Percentiles rank a stretch among this genome's conserved stretches.
Conservation (phyloP, 2,888 invertebrate species). For the Ferdinandea cuprea region DNA sequence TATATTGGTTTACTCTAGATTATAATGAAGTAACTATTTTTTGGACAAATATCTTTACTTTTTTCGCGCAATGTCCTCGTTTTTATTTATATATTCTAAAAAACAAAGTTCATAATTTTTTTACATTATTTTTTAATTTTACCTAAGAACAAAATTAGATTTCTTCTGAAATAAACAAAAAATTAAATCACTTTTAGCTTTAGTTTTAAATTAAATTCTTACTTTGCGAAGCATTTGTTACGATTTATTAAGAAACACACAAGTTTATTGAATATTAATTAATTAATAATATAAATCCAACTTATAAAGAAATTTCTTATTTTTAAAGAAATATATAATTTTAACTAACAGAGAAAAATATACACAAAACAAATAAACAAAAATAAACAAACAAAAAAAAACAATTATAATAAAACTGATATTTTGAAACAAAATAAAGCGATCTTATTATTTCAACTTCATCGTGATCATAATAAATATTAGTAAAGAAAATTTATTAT, state of each 20-base stretch:
- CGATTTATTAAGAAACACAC: conserved; percentile 67
- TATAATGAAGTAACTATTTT: conserved; percentile 41
- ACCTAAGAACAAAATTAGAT: conserved; percentile 46
- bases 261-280: conserved; percentile 65
- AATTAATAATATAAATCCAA: conserved; percentile 62
- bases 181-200: conserved; percentile 57
- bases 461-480: conserved; percentile 28
- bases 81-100: conserved; percentile 40
- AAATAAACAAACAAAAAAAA: conserved; percentile 62
- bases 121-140: conserved; percentile 38
- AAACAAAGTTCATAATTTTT: conserved; percentile 25
- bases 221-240: conserved; percentile 73
- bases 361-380: conserved; percentile 60
- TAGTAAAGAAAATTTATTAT: conserved; percentile 20
- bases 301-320: conserved; percentile 76
- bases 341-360: conserved; percentile 62
- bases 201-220: conserved; percentile 65
- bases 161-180: conserved; percentile 30
- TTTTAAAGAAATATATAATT: conserved; percentile 73
- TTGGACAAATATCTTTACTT: conserved; percentile 48
- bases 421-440: conserved; percentile 74
- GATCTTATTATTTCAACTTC: conserved; percentile 71
- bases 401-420: conserved; percentile 73
- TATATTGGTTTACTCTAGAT: conserved; percentile 50
- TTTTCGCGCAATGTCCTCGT: conserved; percentile 39